Percentiles rank a stretch among this genome's conserved stretches.
These are phyloP conservation scores for Isaurus tuberculatus DNA, from an alignment of 92 coral and sea anemone genomes.

Conservation along the genomic window DNA sequence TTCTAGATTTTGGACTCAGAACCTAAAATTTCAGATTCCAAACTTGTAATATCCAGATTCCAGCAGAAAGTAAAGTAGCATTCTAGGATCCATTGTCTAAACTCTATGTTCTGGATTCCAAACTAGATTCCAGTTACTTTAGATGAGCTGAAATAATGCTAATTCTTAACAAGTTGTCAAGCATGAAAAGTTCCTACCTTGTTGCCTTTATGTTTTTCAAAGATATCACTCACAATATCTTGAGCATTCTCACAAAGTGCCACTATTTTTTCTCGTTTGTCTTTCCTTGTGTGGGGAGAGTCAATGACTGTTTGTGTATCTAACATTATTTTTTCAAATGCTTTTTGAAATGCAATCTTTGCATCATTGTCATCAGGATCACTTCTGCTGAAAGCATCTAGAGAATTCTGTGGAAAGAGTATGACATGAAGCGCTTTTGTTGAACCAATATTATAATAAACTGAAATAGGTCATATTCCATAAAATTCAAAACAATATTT, in stretches of 20 bases:
- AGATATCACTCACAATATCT: slow-evolving; percentile 88
- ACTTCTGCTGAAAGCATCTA: slow-evolving; percentile 77
- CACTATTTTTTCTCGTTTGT: slow-evolving; percentile 86
- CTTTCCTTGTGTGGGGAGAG: slow-evolving; percentile 92
- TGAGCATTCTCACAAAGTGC: slow-evolving; percentile 98
- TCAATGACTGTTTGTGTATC: slow-evolving; percentile 84
- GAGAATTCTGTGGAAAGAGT: slow-evolving; percentile 54
- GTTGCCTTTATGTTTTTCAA: slow-evolving; percentile 75
- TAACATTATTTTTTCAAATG: slow-evolving; percentile 73
- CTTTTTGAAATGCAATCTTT: slow-evolving; percentile 84
- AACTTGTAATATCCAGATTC: no score
- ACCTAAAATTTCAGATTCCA: no score
- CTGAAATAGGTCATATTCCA: neutral
- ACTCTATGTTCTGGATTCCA: no score
- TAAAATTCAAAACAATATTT: no score
- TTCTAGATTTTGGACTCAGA: neutral
- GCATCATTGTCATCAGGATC: slow-evolving; percentile 82
- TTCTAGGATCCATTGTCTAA: no score
- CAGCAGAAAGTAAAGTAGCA: no score
- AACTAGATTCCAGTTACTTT: no score
- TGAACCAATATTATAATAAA: neutral
- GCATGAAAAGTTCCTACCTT: slow-evolving; percentile 57
- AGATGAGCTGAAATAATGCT: no score
- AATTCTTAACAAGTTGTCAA: neutral
- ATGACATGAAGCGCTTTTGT: neutral